Conservation (phyloP, 2,888 invertebrate genomes). For the Caenorhabditis panamensis region DNA sequence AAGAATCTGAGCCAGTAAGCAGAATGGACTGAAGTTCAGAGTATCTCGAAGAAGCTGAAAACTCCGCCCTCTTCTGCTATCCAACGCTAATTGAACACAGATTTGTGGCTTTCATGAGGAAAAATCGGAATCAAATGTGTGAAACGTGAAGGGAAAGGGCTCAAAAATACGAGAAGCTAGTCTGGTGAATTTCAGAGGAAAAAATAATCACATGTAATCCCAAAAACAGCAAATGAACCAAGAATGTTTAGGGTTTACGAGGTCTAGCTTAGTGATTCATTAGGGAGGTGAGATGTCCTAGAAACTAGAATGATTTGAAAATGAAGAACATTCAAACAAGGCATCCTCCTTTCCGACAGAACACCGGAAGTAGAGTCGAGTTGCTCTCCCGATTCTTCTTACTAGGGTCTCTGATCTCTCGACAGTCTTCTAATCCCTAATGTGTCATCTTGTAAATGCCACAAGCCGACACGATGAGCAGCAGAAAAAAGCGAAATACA, state of each 20-base stretch:
- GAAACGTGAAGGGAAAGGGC: neutral
- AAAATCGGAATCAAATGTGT: neutral
- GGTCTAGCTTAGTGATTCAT: too few species aligned
- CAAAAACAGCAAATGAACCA: too few species aligned
- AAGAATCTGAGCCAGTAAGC: neutral
- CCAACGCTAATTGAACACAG: constrained; percentile 50
- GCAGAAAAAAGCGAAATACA: constrained; percentile 5
- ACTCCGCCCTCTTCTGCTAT: constrained; percentile 26
- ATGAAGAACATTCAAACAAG: too few species aligned
- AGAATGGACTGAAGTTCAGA: constrained; percentile 13
- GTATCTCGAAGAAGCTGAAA: neutral
- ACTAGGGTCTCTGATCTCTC: neutral
- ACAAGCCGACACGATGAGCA: neutral
- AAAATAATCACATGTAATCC: too few species aligned
- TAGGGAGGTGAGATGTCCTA: too few species aligned
- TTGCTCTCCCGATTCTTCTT: too few species aligned
- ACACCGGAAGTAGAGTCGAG: too few species aligned
- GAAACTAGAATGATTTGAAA: too few species aligned
- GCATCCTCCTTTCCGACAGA: too few species aligned
- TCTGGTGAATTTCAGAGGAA: neutral
- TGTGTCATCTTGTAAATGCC: constrained; percentile 11
- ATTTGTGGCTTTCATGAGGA: constrained; percentile 17
- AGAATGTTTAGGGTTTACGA: too few species aligned
- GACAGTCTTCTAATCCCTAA: constrained; percentile 11
- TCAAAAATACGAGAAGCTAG: neutral